These are phyloP conservation scores for Misgurnus anguillicaudatus DNA, from an alignment of 2,113 vertebrate genomes.

Conservation along the genomic window DNA sequence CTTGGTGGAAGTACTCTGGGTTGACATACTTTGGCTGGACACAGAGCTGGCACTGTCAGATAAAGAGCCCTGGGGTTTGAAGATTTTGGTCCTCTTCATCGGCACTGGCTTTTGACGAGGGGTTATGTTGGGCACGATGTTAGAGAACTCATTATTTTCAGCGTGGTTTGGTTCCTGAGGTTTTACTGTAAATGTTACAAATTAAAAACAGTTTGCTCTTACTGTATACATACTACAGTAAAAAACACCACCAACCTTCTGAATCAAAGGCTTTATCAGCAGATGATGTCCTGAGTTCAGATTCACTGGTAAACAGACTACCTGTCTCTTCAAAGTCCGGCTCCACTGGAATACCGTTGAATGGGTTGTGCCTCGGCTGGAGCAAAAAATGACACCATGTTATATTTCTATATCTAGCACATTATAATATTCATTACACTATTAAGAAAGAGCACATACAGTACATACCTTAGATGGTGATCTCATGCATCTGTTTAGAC, in stretches of 20 bases:
- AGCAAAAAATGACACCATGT: neutral
- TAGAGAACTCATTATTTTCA: constrained; percentile 59
- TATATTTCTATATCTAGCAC: too few relatives aligned
- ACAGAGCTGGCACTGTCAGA: constrained; percentile 59
- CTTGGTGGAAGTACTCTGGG: constrained; percentile 63
- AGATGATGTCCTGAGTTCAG: constrained; percentile 56
- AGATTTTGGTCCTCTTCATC: constrained; percentile 83
- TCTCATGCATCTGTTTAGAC: constrained; percentile 33
- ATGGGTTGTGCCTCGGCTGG: constrained; percentile 79
- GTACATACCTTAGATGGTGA: constrained; percentile 68
- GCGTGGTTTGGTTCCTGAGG: constrained; percentile 56
- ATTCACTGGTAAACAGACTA: constrained; percentile 57
- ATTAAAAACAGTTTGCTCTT: too few relatives aligned
- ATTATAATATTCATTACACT: too few relatives aligned
- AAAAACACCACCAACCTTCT: constrained; percentile 12
- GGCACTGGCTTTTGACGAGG: constrained; percentile 78
- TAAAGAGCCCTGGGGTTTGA: constrained; percentile 58
- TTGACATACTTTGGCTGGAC: constrained; percentile 31
- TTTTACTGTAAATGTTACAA: constrained; percentile 51
- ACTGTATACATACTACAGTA: neutral
- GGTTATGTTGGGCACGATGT: constrained; percentile 60
- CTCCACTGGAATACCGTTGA: constrained; percentile 74
- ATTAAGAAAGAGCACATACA: neutral
- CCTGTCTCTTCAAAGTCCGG: constrained; percentile 65
- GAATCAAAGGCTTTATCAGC: constrained; percentile 69